Conservation (phyloP, 2,113 vertebrate species). For the Anguilla rostrata region DNA sequence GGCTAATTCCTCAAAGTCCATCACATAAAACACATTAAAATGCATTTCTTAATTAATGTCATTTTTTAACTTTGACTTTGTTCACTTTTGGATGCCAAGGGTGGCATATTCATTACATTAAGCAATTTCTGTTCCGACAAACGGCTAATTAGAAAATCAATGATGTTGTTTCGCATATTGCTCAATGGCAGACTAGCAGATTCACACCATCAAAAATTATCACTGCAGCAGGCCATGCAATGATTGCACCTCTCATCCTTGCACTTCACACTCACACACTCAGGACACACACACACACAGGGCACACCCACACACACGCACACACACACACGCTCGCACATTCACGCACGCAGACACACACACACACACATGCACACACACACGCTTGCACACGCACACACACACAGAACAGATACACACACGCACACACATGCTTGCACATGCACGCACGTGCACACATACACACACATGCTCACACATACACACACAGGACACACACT, state of each 20-base stretch:
- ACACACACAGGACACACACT: not conserved
- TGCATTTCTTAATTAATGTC: conserved; percentile 11
- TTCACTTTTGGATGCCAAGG: conserved; percentile 14
- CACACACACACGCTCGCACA: not conserved
- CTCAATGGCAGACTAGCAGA: conserved; percentile 4
- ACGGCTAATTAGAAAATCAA: conserved; percentile 22
- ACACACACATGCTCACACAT: not conserved
- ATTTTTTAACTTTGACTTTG: conserved; percentile 17
- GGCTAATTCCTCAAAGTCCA: conserved; percentile 20
- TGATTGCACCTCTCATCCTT: not conserved
- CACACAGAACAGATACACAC: too few relatives aligned
- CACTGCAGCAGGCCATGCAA: not conserved
- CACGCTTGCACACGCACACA: too few relatives aligned
- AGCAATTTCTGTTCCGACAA: conserved; percentile 15
- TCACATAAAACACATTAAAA: conserved; percentile 2
- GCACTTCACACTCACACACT: not conserved
- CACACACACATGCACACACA: too few relatives aligned
- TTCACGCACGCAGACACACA: too few relatives aligned
- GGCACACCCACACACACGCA: not conserved
- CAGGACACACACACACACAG: not conserved
- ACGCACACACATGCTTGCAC: too few relatives aligned
- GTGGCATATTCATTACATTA: not conserved
- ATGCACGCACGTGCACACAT: too few relatives aligned
- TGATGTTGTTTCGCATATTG: conserved; percentile 11
- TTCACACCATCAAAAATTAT: conserved; percentile 17